Base-by-base conservation (phyloP, 2,797 vertebrate species). In the Sebastes vulpes region DNA sequence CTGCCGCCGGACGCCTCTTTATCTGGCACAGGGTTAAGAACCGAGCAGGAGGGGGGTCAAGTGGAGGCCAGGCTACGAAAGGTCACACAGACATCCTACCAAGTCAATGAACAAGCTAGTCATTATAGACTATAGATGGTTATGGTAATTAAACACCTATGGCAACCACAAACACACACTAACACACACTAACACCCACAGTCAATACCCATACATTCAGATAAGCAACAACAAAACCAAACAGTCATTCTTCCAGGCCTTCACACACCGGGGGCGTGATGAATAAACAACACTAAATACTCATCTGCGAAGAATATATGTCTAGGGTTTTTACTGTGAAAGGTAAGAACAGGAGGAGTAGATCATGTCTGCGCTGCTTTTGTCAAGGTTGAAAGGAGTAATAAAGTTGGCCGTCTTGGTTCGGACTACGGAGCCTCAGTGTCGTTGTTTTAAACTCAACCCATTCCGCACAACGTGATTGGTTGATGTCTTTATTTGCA, bases 11-110 rank as follows among this genome's bases (percentile, higher is more conserved):
- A 65, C 50, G 28, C 71, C 63, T 65, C 83, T 89, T 82, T 65
- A 84, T 89, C 85, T 77, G 80, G 58, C 81, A 75, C 73, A 29
- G 85, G 86, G 89, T 91, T 81, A 82, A 78, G 84, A 85, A 75
- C 75, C 5, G 70, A 87, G 82, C 74, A 50, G 72, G 66, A 72
- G 72, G 68, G 86, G 77, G 86, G 86, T 93, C 87, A 89, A 91
- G 84, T 80, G 79, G 81, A 82, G 86, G 86, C 77, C 84, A 25
- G 78, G 80, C 61, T 81, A 28, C 6, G 0, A 31, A 85, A 86
- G 86, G 83, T 93, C 76, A 65, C 4, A 12, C 38, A 79, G 76
- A 74, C 81, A 61, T 83, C 71, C 80, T 52, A 50, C 67, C 23
- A 60, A 29, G 60, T 65, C 65, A 65, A 48, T 58, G 76, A 64